Evolutionary conservation across 2,797 vertebrate genomes (phyloP), one percentile per base, ranked within the genome.

Genomic region (Helostoma temminkii): DNA sequence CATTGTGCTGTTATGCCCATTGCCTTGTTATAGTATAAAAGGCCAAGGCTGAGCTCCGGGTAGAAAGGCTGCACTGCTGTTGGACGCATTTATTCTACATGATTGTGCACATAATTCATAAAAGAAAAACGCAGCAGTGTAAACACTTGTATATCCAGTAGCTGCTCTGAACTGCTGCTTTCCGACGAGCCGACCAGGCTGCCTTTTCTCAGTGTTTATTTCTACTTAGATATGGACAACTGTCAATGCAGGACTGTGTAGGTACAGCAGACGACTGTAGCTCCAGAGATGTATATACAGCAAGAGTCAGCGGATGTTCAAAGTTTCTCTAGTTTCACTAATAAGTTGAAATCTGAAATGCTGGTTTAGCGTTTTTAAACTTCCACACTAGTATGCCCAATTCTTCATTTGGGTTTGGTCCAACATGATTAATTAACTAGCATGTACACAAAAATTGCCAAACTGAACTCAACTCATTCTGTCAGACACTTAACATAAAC

Each of bases 1-100:
- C 82, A 75, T 88, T 74, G 89, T 90, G 86, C 86, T 91, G 82
- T 86, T 82, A 74, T 28, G 82, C 83, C 88, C 76, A 64, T 89
- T 86, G 92, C 89, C 90, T 91, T 91, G 80, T 86, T 76, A 48
- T 68, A 42, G 25, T 64, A 50, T 32, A 57, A 54, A 56, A 69
- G 59, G 60, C 81, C 78, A 47, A 66, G 67, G 74, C 66, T 70
- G 71, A 77, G 71, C 65, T 49, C 34, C 32, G 10, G 65, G 77
- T 60, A 37, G 71, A 74, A 52, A 79, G 63, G 74, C 84, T 77
- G 60, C 80, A 85, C 83, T 43, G 54, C 67, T 75, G 67, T 72
- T 68, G 39, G 70, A n/a, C 26, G 67, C n/a, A 37, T 65, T 36
- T 50, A 53, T 28, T 78, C 41, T 48, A 66, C 57, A 63, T 26